Base-by-base conservation (phyloP, 2,113 vertebrate species). In the Actinemys pallida region DNA sequence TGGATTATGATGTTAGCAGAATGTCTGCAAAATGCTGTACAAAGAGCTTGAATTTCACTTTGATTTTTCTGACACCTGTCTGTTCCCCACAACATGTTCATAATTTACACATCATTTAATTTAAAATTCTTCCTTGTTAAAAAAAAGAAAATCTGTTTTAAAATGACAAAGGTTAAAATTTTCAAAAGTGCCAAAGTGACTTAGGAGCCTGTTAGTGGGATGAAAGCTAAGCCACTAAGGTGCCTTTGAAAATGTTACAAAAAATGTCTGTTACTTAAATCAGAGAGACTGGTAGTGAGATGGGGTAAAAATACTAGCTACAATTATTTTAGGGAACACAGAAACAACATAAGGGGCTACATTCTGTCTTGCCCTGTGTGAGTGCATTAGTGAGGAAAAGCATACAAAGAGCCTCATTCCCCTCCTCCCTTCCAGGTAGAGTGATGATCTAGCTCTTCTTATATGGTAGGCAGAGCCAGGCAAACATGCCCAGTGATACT, bases 121-220 rank as follows among this genome's bases (percentile, higher is more conserved):
- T 90, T 87, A 27, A 81, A 0, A 0, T 76, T 29, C 17, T 90
- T 72, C 6, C 12, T 6, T 65, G 57, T 84, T 3, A 10, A 72
- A 72, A 72, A 35, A 65, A 35, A 57, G 56, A 72, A 69, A 69
- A 69, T 35, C 16, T 72, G 65, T 39, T 39, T 72, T 72, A 22
- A 72, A 39, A 39, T 72, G n/a, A 39, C n/a, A 72, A 39, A 72
- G 19, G 19, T 72, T 72, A 72, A 72, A 72, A 20, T 39, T 17
- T 72, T 65, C 16, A 17, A 72, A 39, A 72, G n/a, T 72, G 8
- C 19, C 65, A 39, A 20, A 39, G 19, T 39, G 35, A 72, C 35
- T 39, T 69, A 20, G 35, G 17, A 39, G n/a, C 35, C 17, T 39
- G 16, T 72, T 72, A 72, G n/a, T n/a, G 35, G 6, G 8, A 69